Evolutionary conservation across 2,888 invertebrate species (phyloP).

Genomic region (Nymphalis polychloros): DNA sequence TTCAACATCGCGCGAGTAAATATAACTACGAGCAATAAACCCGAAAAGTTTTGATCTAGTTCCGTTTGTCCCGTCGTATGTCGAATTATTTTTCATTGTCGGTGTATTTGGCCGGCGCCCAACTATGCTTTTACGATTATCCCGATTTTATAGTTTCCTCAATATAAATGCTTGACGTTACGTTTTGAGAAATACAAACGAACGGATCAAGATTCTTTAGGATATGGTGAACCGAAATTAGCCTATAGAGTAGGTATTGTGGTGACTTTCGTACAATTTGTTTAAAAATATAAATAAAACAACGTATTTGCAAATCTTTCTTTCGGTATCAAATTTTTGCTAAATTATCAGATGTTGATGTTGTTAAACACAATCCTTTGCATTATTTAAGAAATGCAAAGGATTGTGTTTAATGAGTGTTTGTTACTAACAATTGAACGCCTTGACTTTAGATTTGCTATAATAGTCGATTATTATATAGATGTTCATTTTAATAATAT

Average conservation of each 20-base stretch:
- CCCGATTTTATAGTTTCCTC: constrained; percentile 78
- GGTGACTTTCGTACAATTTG: background rate
- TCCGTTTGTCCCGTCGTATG: constrained; percentile 52
- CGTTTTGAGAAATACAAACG: constrained; percentile 45
- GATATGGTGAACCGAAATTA: constrained; percentile 31
- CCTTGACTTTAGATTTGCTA: too few relatives aligned
- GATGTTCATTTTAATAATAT: too few relatives aligned
- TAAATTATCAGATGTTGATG: too few relatives aligned
- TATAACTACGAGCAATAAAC: constrained; percentile 52
- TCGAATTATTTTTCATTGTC: constrained; percentile 78
- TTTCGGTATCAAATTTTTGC: too few relatives aligned
- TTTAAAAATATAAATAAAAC: background rate
- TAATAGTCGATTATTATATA: too few relatives aligned
- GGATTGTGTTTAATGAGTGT: too few relatives aligned
- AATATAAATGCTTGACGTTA: constrained; percentile 72
- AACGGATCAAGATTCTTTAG: constrained; percentile 40
- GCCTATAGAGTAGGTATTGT: background rate
- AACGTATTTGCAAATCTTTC: background rate
- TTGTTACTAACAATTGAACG: too few relatives aligned
- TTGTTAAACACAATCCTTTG: too few relatives aligned
- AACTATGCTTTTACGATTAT: constrained; percentile 78
- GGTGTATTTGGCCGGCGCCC: constrained; percentile 66
- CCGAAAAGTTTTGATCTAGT: constrained; percentile 51
- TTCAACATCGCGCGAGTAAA: constrained; percentile 37
- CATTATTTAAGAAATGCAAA: too few relatives aligned